These are phyloP conservation scores for Ceraclea dissimilis DNA, from an alignment of 2,888 invertebrate genomes.

Conservation along the genomic window DNA sequence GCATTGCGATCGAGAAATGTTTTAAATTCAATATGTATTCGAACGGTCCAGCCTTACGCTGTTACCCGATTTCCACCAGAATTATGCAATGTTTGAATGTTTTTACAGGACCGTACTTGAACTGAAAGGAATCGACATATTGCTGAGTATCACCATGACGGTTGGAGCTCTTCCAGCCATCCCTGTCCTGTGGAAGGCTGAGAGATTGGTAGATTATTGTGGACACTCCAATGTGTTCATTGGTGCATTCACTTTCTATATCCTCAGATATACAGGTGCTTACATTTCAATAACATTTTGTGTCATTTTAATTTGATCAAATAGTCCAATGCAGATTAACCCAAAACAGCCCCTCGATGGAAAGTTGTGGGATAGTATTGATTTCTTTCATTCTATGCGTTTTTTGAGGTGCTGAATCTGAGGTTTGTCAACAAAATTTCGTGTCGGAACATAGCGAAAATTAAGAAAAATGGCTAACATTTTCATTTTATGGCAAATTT, in stretches of 20 bases:
- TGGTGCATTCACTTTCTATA: conserved; percentile 73
- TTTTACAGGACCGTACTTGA: conserved; percentile 52
- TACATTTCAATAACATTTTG: too few relatives aligned
- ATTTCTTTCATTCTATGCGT: too few relatives aligned
- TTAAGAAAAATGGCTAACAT: background rate
- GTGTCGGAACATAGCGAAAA: too few relatives aligned
- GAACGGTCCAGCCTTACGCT: too few relatives aligned
- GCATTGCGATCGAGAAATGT: too few relatives aligned
- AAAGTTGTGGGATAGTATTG: too few relatives aligned
- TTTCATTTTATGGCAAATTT: too few relatives aligned
- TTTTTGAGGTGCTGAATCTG: too few relatives aligned
- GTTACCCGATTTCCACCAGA: too few relatives aligned
- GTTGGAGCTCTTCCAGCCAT: conserved; percentile 63
- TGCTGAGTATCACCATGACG: conserved; percentile 59
- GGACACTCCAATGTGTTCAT: conserved; percentile 78
- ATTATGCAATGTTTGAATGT: background rate
- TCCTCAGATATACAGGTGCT: conserved; percentile 66
- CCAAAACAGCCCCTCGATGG: background rate
- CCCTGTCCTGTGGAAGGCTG: conserved; percentile 68
- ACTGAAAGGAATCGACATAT: conserved; percentile 48
- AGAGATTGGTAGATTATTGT: conserved; percentile 75
- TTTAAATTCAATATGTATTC: too few relatives aligned
- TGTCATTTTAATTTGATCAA: conserved; percentile 24
- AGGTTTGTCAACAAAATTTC: too few relatives aligned
- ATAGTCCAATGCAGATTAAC: too few relatives aligned